Conservation (phyloP, 2,888 invertebrate species). For the Athalia rosae region DNA sequence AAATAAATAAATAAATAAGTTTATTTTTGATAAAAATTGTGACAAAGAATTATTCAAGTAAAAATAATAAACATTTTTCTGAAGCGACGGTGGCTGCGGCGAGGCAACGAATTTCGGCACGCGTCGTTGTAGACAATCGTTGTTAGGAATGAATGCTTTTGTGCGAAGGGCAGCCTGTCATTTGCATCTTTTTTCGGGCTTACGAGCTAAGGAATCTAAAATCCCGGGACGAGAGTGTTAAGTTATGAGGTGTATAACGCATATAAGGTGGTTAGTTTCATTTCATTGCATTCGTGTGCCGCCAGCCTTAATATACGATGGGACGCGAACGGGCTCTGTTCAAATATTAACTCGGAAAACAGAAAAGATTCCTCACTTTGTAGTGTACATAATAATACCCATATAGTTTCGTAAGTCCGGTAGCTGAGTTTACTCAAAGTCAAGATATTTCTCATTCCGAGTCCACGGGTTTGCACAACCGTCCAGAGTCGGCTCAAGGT, state of each 20-base stretch:
- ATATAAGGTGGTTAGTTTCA: too few relatives aligned
- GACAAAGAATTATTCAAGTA: too few relatives aligned
- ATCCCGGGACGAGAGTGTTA: neutral
- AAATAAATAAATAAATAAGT: too few relatives aligned
- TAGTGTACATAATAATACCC: too few relatives aligned
- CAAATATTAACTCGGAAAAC: conserved; percentile 73
- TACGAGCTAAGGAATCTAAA: neutral
- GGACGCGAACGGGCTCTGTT: conserved; percentile 55
- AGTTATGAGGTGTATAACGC: too few relatives aligned
- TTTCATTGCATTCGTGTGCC: neutral
- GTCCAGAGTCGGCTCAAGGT: conserved; percentile 10
- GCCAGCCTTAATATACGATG: neutral
- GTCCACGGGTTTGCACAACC: conserved; percentile 22
- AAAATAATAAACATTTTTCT: too few relatives aligned
- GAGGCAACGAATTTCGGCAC: neutral
- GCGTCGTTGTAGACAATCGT: conserved; percentile 1
- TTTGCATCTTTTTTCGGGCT: too few relatives aligned
- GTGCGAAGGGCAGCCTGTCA: too few relatives aligned
- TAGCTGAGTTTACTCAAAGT: conserved; percentile 57
- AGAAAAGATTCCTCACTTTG: conserved; percentile 59
- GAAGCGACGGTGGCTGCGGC: neutral
- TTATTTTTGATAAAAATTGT: too few relatives aligned
- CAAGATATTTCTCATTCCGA: conserved; percentile 30
- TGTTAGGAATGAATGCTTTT: too few relatives aligned
- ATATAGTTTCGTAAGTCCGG: conserved; percentile 70